Base-by-base conservation (phyloP, 2,113 vertebrate genomes). In the Siniperca chuatsi region DNA sequence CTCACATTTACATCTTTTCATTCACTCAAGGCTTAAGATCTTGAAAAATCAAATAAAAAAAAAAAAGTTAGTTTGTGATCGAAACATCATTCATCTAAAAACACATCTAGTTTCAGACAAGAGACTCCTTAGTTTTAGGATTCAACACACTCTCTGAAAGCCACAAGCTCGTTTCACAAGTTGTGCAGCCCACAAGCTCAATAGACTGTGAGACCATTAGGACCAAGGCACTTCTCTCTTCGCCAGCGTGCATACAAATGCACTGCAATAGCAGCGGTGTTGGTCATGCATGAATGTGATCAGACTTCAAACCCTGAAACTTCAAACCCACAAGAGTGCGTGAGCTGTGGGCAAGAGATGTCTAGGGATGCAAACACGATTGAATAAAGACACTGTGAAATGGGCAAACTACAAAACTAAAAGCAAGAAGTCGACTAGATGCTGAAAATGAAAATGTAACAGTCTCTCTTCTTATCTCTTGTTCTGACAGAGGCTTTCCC, bases 221-320 rank as follows among this genome's bases (percentile, higher is more conserved):
- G 35, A 68, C 33, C 52, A 44, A 40, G 70, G 52, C 58, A n/a
- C 46, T 75, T 23, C 75, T 55, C 57, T 40, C 15, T 66, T 50
- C 15, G 11, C 61, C 84, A 35, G 85, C 76, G 79, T 91, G 91
- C 84, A 89, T 89, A 87, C 85, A 91, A 91, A 91, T 90, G 83
- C 69, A 44, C 11, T 2, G 84, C 58, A 4, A n/a, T 37, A 48
- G 81, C 21, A n/a, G 61, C 4, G 20, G 54, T 18, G 86, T 60
- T 62, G 79, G 77, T 86, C 79, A 86, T 68, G 90, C 86, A 70
- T 70, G 85, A 91, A 85, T 89, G 88, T 81, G 90, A 90, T 80
- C 78, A 61, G 84, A 86, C 87, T 89, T 85, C 54, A 73, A 88
- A 75, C 52, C 60, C 75, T 54, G 79, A 75, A 78, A 88, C 79